These are phyloP conservation scores for Notamacropus eugenii DNA, from an alignment of 2,797 vertebrate species.

Conservation along the genomic window DNA sequence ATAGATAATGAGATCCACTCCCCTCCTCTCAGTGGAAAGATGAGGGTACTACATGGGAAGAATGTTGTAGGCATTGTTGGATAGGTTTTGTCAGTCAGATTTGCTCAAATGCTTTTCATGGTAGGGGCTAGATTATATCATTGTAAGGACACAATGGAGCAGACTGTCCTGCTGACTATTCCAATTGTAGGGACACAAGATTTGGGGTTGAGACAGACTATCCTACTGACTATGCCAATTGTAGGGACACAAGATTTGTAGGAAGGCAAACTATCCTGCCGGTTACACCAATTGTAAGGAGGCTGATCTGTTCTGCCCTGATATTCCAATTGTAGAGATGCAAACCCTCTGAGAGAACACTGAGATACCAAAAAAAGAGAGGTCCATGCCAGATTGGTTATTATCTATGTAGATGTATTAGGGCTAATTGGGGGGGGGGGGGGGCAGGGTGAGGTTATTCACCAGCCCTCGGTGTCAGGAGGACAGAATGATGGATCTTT, in stretches of 20 bases:
- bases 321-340: background rate
- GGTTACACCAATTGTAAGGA: background rate
- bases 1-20: background rate
- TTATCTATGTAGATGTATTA: background rate
- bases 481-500: background rate
- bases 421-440: too few species aligned
- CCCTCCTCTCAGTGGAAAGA: background rate
- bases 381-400: background rate
- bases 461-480: background rate
- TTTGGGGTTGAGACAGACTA: background rate
- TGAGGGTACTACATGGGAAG: background rate
- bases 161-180: background rate
- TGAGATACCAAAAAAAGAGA: background rate
- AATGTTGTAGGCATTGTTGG: background rate
- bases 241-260: too few species aligned
- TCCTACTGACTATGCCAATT: background rate
- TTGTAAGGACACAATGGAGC: background rate
- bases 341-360: background rate
- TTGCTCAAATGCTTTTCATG: background rate
- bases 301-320: background rate
- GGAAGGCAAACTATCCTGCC: too few species aligned
- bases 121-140: background rate
- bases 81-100: background rate
- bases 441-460: background rate
- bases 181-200: background rate